phyloP scores from a whole-genome alignment of 2,888 invertebrate species.

The Hipparchia semele region DNA sequence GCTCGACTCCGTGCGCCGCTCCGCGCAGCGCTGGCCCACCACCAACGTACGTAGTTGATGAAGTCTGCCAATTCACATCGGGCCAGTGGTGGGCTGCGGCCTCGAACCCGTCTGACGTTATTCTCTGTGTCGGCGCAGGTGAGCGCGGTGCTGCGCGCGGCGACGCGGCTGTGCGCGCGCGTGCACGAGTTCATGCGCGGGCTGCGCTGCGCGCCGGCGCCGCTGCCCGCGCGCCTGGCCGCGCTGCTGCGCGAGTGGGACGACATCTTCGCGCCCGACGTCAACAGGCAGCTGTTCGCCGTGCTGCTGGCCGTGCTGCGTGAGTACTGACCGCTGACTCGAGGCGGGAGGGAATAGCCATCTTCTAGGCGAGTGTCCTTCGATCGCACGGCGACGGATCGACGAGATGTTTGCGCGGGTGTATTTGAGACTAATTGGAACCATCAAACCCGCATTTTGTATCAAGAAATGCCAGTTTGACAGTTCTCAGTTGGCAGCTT shows the following conservation, averaged over 20 bases:
- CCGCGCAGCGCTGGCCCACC: conserved; percentile 56
- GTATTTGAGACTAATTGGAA: too few species aligned
- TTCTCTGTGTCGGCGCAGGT: conserved; percentile 55
- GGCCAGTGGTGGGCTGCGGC: too few species aligned
- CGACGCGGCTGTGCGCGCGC: conserved; percentile 70
- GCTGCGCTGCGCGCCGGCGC: conserved; percentile 54
- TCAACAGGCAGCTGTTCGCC: conserved; percentile 78
- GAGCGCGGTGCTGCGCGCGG: conserved; percentile 74
- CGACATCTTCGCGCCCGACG: conserved; percentile 88
- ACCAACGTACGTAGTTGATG: conserved; percentile 80
- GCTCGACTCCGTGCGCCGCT: conserved; percentile 75
- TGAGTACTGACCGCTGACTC: conserved; percentile 39
- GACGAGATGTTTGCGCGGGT: too few species aligned
- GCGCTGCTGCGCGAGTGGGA: conserved; percentile 87
- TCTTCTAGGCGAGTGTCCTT: too few species aligned
- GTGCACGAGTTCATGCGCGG: conserved; percentile 60
- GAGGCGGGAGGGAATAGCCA: too few species aligned
- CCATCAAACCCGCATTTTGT: too few species aligned
- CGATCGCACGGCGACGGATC: too few species aligned
- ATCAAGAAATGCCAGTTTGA: too few species aligned
- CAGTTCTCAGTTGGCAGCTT: too few species aligned
- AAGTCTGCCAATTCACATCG: too few species aligned
- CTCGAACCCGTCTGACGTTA: too few species aligned
- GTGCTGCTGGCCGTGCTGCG: conserved; percentile 55
- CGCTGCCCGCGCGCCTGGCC: conserved; percentile 55